A percentile compares a stretch with the other conserved stretches of the same genome.
Evolutionary conservation across 2,888 invertebrate species (phyloP).

Genomic region (Spicauda simplicius): DNA sequence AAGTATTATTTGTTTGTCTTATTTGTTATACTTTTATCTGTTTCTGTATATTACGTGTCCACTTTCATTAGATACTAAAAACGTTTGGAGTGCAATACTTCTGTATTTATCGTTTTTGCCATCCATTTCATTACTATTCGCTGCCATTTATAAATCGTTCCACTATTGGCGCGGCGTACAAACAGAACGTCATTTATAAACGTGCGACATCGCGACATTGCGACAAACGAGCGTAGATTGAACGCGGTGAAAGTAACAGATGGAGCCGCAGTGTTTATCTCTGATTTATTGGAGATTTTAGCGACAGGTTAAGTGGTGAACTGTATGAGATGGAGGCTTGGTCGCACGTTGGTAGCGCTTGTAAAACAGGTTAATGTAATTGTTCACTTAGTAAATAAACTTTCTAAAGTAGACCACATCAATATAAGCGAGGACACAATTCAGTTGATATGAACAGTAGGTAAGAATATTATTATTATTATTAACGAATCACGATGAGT

Average conservation of each 20-base stretch:
- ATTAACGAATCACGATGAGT: no score
- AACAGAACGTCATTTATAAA: conserved; percentile 22
- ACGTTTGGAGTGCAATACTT: no score
- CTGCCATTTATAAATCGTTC: neutral
- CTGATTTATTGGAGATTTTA: conserved; percentile 37
- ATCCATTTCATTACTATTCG: neutral
- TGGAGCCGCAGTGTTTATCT: conserved; percentile 28
- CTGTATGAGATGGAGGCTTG: conserved; percentile 9
- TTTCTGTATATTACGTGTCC: no score
- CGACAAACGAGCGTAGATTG: conserved; percentile 34
- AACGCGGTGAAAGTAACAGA: conserved; percentile 35
- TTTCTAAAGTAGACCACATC: neutral
- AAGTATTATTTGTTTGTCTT: no score
- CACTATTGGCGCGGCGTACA: conserved; percentile 4
- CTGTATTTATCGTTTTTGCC: no score
- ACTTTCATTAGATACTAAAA: no score
- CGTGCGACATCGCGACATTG: conserved; percentile 32
- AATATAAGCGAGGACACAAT: neutral
- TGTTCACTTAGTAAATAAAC: neutral
- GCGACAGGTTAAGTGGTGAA: conserved; percentile 33
- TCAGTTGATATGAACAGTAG: no score
- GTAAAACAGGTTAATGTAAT: neutral
- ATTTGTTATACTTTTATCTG: no score
- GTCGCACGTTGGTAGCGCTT: neutral
- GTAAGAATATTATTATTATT: no score